Evolutionary conservation across 2,888 invertebrate species (phyloP), one percentile per base, ranked within the genome.

Genomic region (Phaedon cochleariae): DNA sequence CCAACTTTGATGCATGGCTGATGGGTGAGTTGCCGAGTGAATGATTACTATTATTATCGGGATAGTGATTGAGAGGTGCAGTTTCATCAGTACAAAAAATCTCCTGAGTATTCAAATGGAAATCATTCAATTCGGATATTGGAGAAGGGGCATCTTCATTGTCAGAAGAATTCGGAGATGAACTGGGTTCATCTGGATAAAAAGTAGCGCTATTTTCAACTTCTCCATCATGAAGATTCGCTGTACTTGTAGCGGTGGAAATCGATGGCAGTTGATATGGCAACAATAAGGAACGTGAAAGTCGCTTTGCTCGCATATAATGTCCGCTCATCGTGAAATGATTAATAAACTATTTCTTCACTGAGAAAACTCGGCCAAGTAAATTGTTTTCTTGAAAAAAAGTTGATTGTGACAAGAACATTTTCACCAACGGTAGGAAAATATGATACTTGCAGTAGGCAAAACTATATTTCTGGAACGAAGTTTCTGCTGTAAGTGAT

Each of bases 61-160:
- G 37, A 54, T 34, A 54, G 34, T 54, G 10, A 54, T 15, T 54
- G 54, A 37, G 37, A 54, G 12, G 54, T 54, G 9, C 54, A 34
- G 37, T 54, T 54, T 54, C 54, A 54, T 54, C 54, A 54, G 18
- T 54, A 54, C 17, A 54, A 54, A 54, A 54, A 20, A 34, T 54
- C 31, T 37, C 54, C 10, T 54, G 37, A 54, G 54, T 37, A 18
- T 54, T 54, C 37, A 17, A 54, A 54, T 54, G 54, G 9, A 20
- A 48, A 18, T n/a, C 20, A 48, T 48, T 48, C 48, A 48, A 48
- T 48, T 48, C 48, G 20, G 48, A 48, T 12, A 48, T 48, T 48
- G 48, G 48, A 48, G 12, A 20, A 48, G 48, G 3, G 48, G 48
- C 48, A 48, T n/a, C n/a, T 48, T 48, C 48, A 48, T 48, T 48